Conservation (phyloP, 92 coral and sea anemone species). For the Siderastrea siderea region DNA sequence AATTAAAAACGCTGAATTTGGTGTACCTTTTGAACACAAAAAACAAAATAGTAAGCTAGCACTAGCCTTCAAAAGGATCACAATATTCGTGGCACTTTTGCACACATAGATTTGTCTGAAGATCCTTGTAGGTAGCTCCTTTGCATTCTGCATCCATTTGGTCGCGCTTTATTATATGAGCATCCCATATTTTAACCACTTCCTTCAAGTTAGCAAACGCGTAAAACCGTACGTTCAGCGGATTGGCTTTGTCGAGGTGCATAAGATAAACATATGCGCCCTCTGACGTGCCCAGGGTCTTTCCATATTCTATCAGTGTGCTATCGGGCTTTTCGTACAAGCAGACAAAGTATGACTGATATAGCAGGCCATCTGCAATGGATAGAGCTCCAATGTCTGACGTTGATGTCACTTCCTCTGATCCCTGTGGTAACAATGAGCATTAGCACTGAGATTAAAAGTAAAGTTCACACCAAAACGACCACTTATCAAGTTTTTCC, state of each 20-base stretch:
- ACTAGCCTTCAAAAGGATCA: neutral
- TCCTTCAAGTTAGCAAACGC: neutral
- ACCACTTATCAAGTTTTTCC: no score
- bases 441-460: no score
- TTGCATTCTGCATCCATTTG: neutral
- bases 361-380: neutral
- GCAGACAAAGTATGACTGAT: slow-evolving; percentile 20
- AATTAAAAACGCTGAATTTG: no score
- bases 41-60: no score
- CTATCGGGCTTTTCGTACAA: slow-evolving; percentile 10
- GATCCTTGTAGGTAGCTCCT: neutral
- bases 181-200: neutral
- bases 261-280: slow-evolving; percentile 22
- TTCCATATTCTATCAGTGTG: slow-evolving; percentile 46
- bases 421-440: neutral
- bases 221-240: neutral
- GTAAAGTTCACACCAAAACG: no score
- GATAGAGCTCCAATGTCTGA: neutral
- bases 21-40: no score
- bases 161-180: neutral
- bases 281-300: slow-evolving; percentile 42
- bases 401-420: neutral
- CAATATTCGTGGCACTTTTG: neutral
- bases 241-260: neutral
- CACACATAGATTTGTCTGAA: neutral